A percentile compares a stretch with the other conserved stretches of the same genome.
These are phyloP conservation scores for Crambe crambe DNA, from an alignment of 37 sponge, comb jelly and placozoan genomes.

Conservation along the genomic window DNA sequence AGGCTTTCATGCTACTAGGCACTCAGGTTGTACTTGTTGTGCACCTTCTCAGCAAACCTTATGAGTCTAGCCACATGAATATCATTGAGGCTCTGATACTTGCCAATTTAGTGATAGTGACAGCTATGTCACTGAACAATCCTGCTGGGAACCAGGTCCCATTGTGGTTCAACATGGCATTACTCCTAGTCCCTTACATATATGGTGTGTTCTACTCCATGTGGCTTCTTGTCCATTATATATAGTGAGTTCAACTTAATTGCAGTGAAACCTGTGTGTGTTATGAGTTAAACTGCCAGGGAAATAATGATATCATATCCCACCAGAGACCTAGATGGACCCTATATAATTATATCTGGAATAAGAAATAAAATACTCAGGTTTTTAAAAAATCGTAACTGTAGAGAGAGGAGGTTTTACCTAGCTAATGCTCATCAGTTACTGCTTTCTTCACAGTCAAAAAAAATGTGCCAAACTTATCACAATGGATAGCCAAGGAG, in stretches of 20 bases:
- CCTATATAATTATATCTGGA: too few relatives aligned
- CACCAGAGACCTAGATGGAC: too few relatives aligned
- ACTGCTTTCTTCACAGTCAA: too few relatives aligned
- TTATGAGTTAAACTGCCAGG: too few relatives aligned
- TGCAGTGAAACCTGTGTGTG: not conserved
- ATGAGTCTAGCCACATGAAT: constrained; percentile 49
- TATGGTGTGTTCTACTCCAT: constrained; percentile 29
- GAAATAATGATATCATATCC: too few relatives aligned
- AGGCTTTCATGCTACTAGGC: constrained; percentile 54
- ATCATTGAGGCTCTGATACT: constrained; percentile 68
- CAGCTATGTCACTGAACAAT: constrained; percentile 19
- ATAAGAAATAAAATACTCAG: too few relatives aligned
- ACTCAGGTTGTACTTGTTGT: constrained; percentile 44
- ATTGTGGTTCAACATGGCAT: constrained; percentile 17
- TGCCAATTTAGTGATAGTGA: constrained; percentile 46
- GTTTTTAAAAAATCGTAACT: too few relatives aligned
- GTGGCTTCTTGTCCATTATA: constrained; percentile 10
- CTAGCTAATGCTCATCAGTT: too few relatives aligned
- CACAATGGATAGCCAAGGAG: too few relatives aligned
- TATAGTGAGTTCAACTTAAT: not conserved
- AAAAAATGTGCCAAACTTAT: too few relatives aligned
- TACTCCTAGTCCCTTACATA: constrained; percentile 58
- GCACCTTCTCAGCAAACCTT: constrained; percentile 66
- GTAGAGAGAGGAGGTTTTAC: too few relatives aligned
- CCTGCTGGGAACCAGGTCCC: too few relatives aligned